Evolutionary conservation across 2,888 invertebrate species (phyloP), one percentile per base, ranked within the genome.

Genomic region (Eupsilia transversa): DNA sequence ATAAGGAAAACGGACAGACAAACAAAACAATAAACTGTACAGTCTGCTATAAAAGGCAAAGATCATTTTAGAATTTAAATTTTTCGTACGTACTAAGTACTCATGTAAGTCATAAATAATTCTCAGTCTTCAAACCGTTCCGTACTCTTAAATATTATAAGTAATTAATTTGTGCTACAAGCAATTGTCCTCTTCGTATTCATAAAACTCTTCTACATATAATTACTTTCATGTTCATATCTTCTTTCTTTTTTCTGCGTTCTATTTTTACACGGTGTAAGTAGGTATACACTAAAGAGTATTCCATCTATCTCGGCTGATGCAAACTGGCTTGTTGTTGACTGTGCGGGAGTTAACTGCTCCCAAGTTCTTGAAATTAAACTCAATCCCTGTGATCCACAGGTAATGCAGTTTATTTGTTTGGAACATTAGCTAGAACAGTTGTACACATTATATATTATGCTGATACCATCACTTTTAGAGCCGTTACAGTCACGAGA

Each of bases 21-120:
- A 79, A 84, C 77, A 86, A 74, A 82, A 64, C 67, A 65, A 79
- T 81, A 84, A 78, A 80, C 23, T 41, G 71, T 75, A 77, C 74
- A 76, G 64, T 64, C 74, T 17, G 17, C 52, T 5, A 30, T 43
- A 63, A 43, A 74, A 61, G 5, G 3, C 1, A 52, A 43, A 35
- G 33, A 52, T 61, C 41, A 41, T 20, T 57, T 35, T 2, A 7
- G 14, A 60, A 54, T 27, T 14, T 14, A 17, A 27, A 52, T n/a
- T n/a, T 43, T 17, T n/a, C n/a, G n/a, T n/a, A n/a, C n/a, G n/a
- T n/a, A n/a, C n/a, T n/a, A n/a, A n/a, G n/a, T n/a, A n/a, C n/a
- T n/a, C n/a, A n/a, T n/a, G n/a, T n/a, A n/a, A 35, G 41, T 52
- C n/a, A n/a, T 54, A 27, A 9, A 20, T 30, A 20, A 56, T 56